Base-by-base conservation (phyloP, 2,797 vertebrate genomes). In the Chloroceryle amazona region DNA sequence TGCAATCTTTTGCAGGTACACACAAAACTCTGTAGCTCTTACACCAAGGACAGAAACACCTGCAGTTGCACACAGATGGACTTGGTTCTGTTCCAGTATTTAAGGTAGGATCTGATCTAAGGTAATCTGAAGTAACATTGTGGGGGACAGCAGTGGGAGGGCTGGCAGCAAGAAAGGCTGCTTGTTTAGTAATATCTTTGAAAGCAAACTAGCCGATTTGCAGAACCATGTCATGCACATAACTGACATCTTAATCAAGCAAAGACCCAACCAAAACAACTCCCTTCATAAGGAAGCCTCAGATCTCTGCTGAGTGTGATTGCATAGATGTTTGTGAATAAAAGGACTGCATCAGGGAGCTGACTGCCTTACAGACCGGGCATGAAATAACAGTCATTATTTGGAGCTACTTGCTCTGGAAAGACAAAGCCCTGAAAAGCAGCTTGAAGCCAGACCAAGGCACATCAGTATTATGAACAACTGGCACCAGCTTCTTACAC, bases 321-420 rank as follows among this genome's bases (percentile, higher is more conserved):
- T 39, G 16, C 14, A 63, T 3, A 20, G 13, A 65, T 31, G 19
- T 22, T 33, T 37, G 9, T 18, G 47, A 83, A 86, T 4, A 58
- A 67, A 70, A 91, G 17, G 29, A 5, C 26, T 74, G 17, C 0
- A 0, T 51, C 42, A 62, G 0, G 0, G n/a, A 65, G 26, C 14
- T 0, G 3, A 51, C n/a, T 0, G 1, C 15, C 18, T 55, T 35
- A 39, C 33, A 79, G 46, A 41, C 0, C 11, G 35, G 15, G 10
- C 58, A 88, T 37, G 62, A 95, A 90, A 65, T 35, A 44, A 57
- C 31, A 81, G 4, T 0, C 41, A 52, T 62, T 62, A 58, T 79
- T 20, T 33, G 41, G 33, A 73, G 29, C 21, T 51, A 35, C 42
- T 41, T n/a, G 28, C 19, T 58, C 46, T 74, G 2, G 0, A 58